Evolutionary conservation across 2,113 vertebrate genomes (phyloP), one percentile per base, ranked within the genome.

Genomic region (Hydrolagus affinis): DNA sequence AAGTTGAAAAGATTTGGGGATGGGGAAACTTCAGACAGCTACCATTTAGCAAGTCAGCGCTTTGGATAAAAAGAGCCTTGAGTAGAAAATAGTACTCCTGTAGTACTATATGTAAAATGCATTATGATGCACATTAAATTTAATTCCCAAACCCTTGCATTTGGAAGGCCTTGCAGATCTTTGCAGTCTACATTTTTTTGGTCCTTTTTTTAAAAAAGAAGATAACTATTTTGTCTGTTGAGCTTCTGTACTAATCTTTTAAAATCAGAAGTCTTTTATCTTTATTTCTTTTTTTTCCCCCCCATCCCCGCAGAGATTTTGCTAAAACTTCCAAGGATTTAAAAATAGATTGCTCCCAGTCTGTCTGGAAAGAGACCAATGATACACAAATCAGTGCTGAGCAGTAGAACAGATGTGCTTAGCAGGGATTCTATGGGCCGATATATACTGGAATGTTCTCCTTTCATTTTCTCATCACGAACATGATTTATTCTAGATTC

Each of bases 341-440:
- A 78, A 77, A 78, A 78, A 62, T 23, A 78, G 57, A 23, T 21
- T 59, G 23, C 57, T 78, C 21, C 57, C 56, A 60, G 76, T 62
- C 59, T 62, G 69, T n/a, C 44, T 70, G 76, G 59, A 25, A 78
- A 78, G 4, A 15, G 11, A 62, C 59, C 59, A 78, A 62, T 25
- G 76, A 78, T 11, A 23, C 12, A 78, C 44, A 44, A 44, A 44
- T 44, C 44, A 44, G 44, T 44, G 44, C 44, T 44, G 44, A 44
- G 72, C 72, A 74, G 30, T 32, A 74, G 72, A 56, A 12, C 72
- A 74, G 30, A 74, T 74, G 30, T 74, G 72, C 30, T 56, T 74
- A 28, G 70, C 25, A 11, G 32, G 74, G 74, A 56, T n/a, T 57
- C 74, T 32, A 15, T n/a, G 44, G 3, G 12, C n/a, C 25, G 76